Base-by-base conservation (phyloP, 1,140 invertebrate genomes). In the Matsumurasca onukii region DNA sequence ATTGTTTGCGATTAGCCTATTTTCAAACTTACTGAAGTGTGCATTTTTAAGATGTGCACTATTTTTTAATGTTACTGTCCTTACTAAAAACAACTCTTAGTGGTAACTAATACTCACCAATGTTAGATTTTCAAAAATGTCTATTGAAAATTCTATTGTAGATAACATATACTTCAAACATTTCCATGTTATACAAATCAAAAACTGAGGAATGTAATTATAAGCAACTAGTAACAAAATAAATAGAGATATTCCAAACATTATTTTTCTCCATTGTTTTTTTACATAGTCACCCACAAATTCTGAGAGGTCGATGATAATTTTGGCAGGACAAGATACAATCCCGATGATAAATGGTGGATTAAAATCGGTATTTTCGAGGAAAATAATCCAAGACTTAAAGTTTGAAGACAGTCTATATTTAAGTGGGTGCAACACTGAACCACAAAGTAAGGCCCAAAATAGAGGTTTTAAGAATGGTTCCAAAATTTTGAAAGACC, bases 391-490 rank as follows among this genome's bases (percentile, higher is more conserved):
- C 93, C 93, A 96, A 69, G 82, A 82, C 69, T 88, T 85, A 55
- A 92, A 82, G 72, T 82, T 82, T 24, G 85, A 85, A 3, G 89
- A 86, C 15, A 95, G 76, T 31, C 86, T 87, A 66, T 87, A 83
- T 76, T 98, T 98, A 73, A 96, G 90, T 0, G 94, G 94, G 79
- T 95, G 91, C 27, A 98, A 82, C 34, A 95, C 89, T 9, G 92
- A 93, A 15, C 94, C 94, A 78, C 94, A 94, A 17, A 99, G 79
- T 55, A 98, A 80, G 2, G 96, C 95, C 96, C 96, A 99, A 68
- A 98, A 85, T 31, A 98, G 77, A 0, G 96, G 93, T 74, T 93
- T 91, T 20, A 98, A 85, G 80, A 98, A 98, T 0, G 95, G 93
- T 76, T 93, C 89, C 3, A 98, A 79, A 57, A 95, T 89, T 70